Base-by-base conservation (phyloP, 2,888 invertebrate genomes). In the Rotaria socialis region DNA sequence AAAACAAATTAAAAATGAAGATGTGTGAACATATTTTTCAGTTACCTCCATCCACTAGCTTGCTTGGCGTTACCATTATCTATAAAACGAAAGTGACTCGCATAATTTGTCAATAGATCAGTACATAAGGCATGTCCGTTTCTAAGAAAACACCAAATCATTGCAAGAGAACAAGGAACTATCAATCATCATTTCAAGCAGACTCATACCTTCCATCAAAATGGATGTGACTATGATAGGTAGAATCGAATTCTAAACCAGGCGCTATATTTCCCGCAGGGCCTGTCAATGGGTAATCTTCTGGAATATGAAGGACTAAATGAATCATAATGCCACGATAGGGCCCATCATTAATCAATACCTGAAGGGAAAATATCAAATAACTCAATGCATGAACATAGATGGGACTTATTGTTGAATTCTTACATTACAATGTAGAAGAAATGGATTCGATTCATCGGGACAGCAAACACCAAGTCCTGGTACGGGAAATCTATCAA, bases 281-380 rank as follows among this genome's bases (percentile, higher is more conserved):
- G 24, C 75, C 75, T 43, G 41, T 80, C 47, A 80, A 47, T 47
- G 75, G 75, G 24, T 80, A 80, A 47, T 80, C 43, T 22, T 80
- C 75, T 19, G 75, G 75, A 47, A 80, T 80, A 80, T 47, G 75
- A 47, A 80, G 75, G n/a, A 80, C 24, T 80, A 80, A 47, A 80
- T 80, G 75, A 24, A 80, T 47, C 43, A 80, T 80, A 47, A 41
- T 80, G 8, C 22, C 75, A 27, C 27, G 43, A 47, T 80, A 80
- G 5, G 75, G 75, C 11, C 75, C 75, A 80, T 80, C 75, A 47
- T 80, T 80, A 10, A 80, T 80, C 19, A 80, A 80, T 47, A 80
- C 16, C 52, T 52, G 11, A 47, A 11, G 8, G 52, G 3, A 14
- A 52, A 14, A 52, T 16, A 16, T 11, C 52, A 52, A 4, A 16